These are phyloP conservation scores for Parnassius smintheus DNA, from an alignment of 2,888 invertebrate species.

Conservation along the genomic window DNA sequence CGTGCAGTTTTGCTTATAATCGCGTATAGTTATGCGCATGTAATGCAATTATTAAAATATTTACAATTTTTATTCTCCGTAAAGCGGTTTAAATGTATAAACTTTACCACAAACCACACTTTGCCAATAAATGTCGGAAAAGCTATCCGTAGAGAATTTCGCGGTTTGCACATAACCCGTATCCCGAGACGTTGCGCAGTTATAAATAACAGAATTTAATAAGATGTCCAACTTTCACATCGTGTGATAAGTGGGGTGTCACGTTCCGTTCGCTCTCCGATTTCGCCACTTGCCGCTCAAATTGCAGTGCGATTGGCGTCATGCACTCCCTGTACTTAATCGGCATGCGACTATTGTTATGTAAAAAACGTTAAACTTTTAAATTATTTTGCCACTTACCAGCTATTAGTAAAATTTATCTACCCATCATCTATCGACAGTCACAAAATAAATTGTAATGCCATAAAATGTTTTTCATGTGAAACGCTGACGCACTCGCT, in stretches of 20 bases:
- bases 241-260: slow-evolving; percentile 73
- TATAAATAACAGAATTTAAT: slow-evolving; percentile 69
- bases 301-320: slow-evolving; percentile 59
- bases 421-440: not conserved
- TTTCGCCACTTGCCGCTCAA: slow-evolving; percentile 70
- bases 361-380: slow-evolving; percentile 31
- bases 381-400: slow-evolving; percentile 16
- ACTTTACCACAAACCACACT: not conserved
- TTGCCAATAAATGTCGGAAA: not conserved
- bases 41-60: not conserved
- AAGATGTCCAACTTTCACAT: slow-evolving; percentile 70
- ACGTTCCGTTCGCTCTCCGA: slow-evolving; percentile 70
- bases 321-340: slow-evolving; percentile 51
- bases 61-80: no score
- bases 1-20: slow-evolving; percentile 25
- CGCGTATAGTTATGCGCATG: slow-evolving; percentile 5
- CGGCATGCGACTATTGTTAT: slow-evolving; percentile 47
- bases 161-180: slow-evolving; percentile 30
- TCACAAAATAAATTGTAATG: slow-evolving; percentile 32
- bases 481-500: slow-evolving; percentile 36
- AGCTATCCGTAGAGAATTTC: slow-evolving; percentile 9
- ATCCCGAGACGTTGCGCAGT: slow-evolving; percentile 46
- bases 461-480: slow-evolving; percentile 32
- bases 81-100: no score
- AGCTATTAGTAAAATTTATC: not conserved